Conservation (phyloP, 2,113 vertebrate species). For the Ameiurus melas region DNA sequence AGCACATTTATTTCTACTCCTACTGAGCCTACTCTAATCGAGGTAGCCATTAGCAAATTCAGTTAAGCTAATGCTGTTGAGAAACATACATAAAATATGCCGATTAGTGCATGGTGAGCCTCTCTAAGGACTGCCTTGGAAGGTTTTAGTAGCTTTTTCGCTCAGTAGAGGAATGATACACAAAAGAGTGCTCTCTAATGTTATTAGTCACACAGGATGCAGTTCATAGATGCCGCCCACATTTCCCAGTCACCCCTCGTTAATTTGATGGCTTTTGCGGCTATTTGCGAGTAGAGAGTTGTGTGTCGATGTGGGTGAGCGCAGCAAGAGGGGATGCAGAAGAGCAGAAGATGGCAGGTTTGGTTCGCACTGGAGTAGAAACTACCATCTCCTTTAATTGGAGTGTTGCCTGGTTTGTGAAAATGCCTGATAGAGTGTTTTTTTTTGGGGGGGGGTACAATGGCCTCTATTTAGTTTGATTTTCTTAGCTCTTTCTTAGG, state of each 20-base stretch:
- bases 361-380: not conserved
- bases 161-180: conserved; percentile 36
- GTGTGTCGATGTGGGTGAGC: conserved; percentile 12
- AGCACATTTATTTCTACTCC: conserved; percentile 11
- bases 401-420: conserved; percentile 35
- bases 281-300: conserved; percentile 40
- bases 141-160: conserved; percentile 53
- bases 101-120: conserved; percentile 41
- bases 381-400: conserved; percentile 39
- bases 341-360: conserved; percentile 24
- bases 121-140: conserved; percentile 40
- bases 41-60: conserved; percentile 47
- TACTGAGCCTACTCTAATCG: conserved; percentile 26
- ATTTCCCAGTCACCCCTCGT: conserved; percentile 54
- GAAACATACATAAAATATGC: conserved; percentile 54
- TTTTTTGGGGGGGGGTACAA: not conserved
- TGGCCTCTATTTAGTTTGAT: conserved; percentile 2
- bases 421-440: not conserved
- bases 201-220: conserved; percentile 54
- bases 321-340: conserved; percentile 12
- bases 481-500: not conserved
- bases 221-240: conserved; percentile 55
- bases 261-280: conserved; percentile 54
- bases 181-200: conserved; percentile 53
- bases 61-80: conserved; percentile 49